Evolutionary conservation across 2,797 vertebrate species (phyloP).

Genomic region (Ataeniobius toweri): DNA sequence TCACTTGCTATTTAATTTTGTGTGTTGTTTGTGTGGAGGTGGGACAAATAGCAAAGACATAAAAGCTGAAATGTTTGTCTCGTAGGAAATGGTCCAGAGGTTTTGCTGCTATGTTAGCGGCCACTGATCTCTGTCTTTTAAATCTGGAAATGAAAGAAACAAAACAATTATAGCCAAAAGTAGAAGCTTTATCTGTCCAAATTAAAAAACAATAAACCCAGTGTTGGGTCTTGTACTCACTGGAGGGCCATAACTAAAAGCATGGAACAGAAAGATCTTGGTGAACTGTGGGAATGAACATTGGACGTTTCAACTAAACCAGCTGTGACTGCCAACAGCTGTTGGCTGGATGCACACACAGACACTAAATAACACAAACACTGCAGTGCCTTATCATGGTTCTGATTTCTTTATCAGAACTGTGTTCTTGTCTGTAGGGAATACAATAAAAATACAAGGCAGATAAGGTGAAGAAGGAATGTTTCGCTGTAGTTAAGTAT

Average conservation of each 20-base stretch:
- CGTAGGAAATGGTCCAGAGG: neutral
- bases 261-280: conserved; percentile 26
- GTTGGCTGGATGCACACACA: conserved; percentile 36
- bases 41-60: neutral
- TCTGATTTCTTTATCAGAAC: conserved; percentile 19
- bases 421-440: conserved; percentile 16
- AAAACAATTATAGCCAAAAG: neutral
- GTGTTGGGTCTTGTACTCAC: neutral
- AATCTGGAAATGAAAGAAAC: neutral
- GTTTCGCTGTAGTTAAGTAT: too few relatives aligned
- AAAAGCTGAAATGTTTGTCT: neutral
- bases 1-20: too few relatives aligned
- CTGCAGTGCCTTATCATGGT: conserved; percentile 27
- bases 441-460: neutral
- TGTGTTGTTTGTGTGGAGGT: neutral
- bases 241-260: conserved; percentile 1
- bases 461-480: neutral
- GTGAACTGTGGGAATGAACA: conserved; percentile 38
- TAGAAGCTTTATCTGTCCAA: neutral
- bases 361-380: conserved; percentile 16
- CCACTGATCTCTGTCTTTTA: neutral
- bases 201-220: conserved; percentile 1
- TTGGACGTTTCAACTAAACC: conserved; percentile 47
- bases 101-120: neutral
- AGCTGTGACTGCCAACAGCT: conserved; percentile 58